These are phyloP conservation scores for Drosophila ustulata DNA, from an alignment of 2,888 invertebrate genomes.

Conservation along the genomic window DNA sequence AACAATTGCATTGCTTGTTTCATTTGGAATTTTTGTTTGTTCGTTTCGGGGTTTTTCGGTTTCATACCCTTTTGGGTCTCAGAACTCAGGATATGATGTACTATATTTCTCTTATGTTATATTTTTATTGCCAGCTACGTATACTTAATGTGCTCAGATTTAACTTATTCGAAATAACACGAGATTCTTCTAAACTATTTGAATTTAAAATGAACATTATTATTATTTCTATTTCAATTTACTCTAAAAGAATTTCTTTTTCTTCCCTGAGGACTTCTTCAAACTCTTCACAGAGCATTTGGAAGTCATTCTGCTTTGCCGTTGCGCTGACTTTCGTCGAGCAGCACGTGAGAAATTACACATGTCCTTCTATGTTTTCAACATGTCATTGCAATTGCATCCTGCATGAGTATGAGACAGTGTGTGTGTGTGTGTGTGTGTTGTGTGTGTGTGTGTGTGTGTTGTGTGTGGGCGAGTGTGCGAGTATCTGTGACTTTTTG, in stretches of 20 bases:
- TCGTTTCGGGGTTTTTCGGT: slow-evolving; percentile 17
- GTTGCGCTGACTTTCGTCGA: slow-evolving; percentile 27
- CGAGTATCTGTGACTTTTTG: slow-evolving; percentile 40
- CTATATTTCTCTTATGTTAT: too few relatives aligned
- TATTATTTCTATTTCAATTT: too few relatives aligned
- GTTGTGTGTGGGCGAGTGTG: slow-evolving; percentile 16
- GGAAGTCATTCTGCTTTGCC: background rate
- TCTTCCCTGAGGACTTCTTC: too few relatives aligned
- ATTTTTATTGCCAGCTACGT: background rate
- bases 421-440: slow-evolving; percentile 24
- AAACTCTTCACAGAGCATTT: slow-evolving; percentile 8
- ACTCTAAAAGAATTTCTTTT: too few relatives aligned
- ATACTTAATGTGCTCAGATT: background rate
- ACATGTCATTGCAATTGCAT: slow-evolving; percentile 41
- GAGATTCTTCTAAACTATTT: too few relatives aligned
- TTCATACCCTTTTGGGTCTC: slow-evolving; percentile 3
- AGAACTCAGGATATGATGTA: background rate
- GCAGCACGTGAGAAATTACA: slow-evolving; percentile 75
- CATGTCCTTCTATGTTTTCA: slow-evolving; percentile 69
- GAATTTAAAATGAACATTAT: too few relatives aligned
- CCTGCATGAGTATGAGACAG: slow-evolving; percentile 12
- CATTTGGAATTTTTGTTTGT: slow-evolving; percentile 58
- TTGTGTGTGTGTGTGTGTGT: slow-evolving; percentile 20
- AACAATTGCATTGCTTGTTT: slow-evolving; percentile 68
- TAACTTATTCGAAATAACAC: too few relatives aligned